Evolutionary conservation across 2,888 invertebrate genomes (phyloP), one percentile per base, ranked within the genome.

Genomic region (Drosophila austrosaltans): DNA sequence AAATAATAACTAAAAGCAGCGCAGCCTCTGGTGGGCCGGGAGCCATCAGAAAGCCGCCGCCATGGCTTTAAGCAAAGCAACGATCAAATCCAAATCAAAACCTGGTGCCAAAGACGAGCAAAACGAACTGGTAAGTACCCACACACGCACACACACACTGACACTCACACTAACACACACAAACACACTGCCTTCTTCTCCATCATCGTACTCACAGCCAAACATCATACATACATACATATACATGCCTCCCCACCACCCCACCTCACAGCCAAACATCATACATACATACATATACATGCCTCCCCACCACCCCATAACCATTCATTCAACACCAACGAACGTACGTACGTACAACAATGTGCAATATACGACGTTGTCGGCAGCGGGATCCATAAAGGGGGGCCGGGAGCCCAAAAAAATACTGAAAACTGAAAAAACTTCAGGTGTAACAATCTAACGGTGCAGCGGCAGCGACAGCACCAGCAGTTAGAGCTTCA

Each of bases 361-460:
- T 65, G 65, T 71, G 66, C 70, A 69, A 70, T 71, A 70, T 63
- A 39, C 42, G 57, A 28, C 53, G 20, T 36, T 36, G 36, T 54
- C 69, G 25, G 12, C 57, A 42, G 44, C 53, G 57, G 12, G 32
- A 32, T 10, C 2, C 7, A 36, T 8, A 7, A 44, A 6, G 44
- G 16, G 56, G 12, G 48, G 44, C n/a, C 48, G 12, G 48, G 48
- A 36, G 36, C 8, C 36, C 53, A 5, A 53, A 53, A 65, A 20
- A 40, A 10, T 39, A 25, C 53, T 8, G 44, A 59, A 44, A 58
- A 36, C 36, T 36, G 36, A 48, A 60, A 40, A 59, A 30, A 66
- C 71, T 69, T 89, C 87, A 88, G 88, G 89, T 88, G 88, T 86
- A 88, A 88, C 88, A 83, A 86, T 83, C 86, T 85, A 86, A 86